Evolutionary conservation across 2,888 invertebrate species (phyloP).

Genomic region (Cartodere bifasciata): DNA sequence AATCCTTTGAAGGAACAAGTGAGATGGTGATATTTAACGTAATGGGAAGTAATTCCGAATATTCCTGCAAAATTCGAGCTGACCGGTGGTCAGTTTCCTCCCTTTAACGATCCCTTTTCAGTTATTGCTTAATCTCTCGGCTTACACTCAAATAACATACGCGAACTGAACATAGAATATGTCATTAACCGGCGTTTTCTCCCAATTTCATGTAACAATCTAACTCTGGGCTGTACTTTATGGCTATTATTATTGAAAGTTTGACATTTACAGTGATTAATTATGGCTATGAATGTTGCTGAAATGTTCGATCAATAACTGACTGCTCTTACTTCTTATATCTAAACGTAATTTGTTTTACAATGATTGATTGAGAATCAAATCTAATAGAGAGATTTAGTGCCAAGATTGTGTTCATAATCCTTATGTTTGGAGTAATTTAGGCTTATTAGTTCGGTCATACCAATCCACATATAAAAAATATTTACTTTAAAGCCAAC

Average conservation of each 20-base stretch:
- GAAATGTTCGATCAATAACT: no score
- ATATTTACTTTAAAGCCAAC: no score
- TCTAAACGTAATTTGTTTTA: no score
- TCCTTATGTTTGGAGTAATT: no score
- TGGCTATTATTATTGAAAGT: slow-evolving; percentile 11
- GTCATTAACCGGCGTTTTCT: slow-evolving; percentile 11
- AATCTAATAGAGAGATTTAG: no score
- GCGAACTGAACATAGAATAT: slow-evolving; percentile 21
- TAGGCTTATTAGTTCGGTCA: no score
- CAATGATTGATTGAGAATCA: no score
- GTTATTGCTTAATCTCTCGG: slow-evolving; percentile 35
- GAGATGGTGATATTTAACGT: no score
- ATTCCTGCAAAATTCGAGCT: slow-evolving; percentile 22
- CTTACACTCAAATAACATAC: slow-evolving; percentile 30
- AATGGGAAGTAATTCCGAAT: slow-evolving; percentile 13
- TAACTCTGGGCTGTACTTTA: slow-evolving; percentile 11
- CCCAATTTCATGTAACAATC: slow-evolving; percentile 12
- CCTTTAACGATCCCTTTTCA: slow-evolving; percentile 29
- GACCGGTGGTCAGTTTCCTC: slow-evolving; percentile 32
- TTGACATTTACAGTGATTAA: slow-evolving; percentile 12
- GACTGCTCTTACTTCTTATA: no score
- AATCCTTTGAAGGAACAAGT: no score
- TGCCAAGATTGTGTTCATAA: no score
- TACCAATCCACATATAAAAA: no score
- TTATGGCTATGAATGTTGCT: slow-evolving; percentile 5